A percentile compares a stretch with the other conserved stretches of the same genome.
These are phyloP conservation scores for Centroberyx gerrardi DNA, from an alignment of 2,797 vertebrate genomes.

Conservation along the genomic window DNA sequence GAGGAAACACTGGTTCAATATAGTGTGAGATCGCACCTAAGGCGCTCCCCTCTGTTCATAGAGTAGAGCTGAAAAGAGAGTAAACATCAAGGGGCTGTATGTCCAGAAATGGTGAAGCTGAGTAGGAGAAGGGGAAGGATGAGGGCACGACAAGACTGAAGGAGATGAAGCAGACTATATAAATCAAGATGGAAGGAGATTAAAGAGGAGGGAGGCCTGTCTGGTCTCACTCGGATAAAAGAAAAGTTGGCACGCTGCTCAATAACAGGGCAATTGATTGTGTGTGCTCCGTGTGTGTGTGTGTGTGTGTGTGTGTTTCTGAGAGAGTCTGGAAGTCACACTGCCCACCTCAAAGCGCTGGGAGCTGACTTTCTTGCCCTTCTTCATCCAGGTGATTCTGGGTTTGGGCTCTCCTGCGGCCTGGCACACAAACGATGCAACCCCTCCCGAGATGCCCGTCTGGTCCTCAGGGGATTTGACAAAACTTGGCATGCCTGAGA, in stretches of 20 bases:
- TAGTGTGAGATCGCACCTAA: conserved; percentile 44
- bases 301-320: conserved; percentile 17
- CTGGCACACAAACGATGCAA: conserved; percentile 98
- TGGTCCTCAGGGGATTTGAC: conserved; percentile 97
- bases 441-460: conserved; percentile 97
- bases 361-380: conserved; percentile 99
- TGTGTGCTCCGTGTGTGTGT: conserved; percentile 13
- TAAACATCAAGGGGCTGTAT: conserved; percentile 61
- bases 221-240: conserved; percentile 61
- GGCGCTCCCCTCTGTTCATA: conserved; percentile 42
- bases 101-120: conserved; percentile 49
- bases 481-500: conserved; percentile 92
- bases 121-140: conserved; percentile 49
- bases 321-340: conserved; percentile 35
- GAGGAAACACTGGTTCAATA: conserved; percentile 25
- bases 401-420: conserved; percentile 96
- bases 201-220: conserved; percentile 69
- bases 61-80: conserved; percentile 1
- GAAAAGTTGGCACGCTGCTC: conserved; percentile 53
- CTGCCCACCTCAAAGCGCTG: conserved; percentile 94
- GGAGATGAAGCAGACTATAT: conserved; percentile 78
- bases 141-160: conserved; percentile 59
- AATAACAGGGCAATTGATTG: conserved; percentile 66
- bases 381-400: conserved; percentile 99
- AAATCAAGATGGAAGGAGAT: conserved; percentile 75